Evolutionary conservation across 2,797 vertebrate genomes (phyloP), one percentile per base, ranked within the genome.

Genomic region (Ctenopoma kingsleyae): DNA sequence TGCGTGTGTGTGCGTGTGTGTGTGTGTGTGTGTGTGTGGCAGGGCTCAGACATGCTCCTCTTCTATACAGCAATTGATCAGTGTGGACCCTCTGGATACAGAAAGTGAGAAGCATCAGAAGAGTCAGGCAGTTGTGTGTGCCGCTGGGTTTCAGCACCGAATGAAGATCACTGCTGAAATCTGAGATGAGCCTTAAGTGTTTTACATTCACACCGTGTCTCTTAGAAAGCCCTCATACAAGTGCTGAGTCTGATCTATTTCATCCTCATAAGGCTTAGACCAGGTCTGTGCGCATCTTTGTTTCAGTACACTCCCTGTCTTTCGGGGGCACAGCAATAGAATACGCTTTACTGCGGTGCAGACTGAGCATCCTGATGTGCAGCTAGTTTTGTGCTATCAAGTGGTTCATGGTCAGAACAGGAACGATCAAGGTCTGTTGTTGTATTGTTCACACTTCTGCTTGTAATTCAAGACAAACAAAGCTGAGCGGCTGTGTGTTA

Each of bases 221-320:
- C 60, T 79, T 65, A 71, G 78, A 74, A 88, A 86, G 81, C 79
- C 60, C 68, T 71, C 64, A 40, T 66, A 81, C 69, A 56, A 67
- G 65, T 44, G 58, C 53, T 68, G 67, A 80, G 70, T 23, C 44
- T 6, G 13, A 74, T 69, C 52, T 71, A 54, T 56, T 80, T 77
- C 67, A 75, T 57, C 66, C 61, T 63, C 68, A 51, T 73, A 53
- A 55, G 74, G 57, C 60, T 61, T 66, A 47, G 68, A 61, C 58
- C 38, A 66, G 49, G 70, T 69, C 57, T 49, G 55, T 46, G 63
- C 58, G 64, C 44, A 54, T 74, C 64, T 54, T 38, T 52, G 50
- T 75, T 82, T 78, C 46, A 72, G 61, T 76, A 53, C 27, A 19
- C 64, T 38, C 50, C 17, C 46, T 64, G 51, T 71, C 57, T 74